Evolutionary conservation across 2,888 invertebrate genomes (phyloP), one percentile per base, ranked within the genome.

Genomic region (Eulithis prunata): DNA sequence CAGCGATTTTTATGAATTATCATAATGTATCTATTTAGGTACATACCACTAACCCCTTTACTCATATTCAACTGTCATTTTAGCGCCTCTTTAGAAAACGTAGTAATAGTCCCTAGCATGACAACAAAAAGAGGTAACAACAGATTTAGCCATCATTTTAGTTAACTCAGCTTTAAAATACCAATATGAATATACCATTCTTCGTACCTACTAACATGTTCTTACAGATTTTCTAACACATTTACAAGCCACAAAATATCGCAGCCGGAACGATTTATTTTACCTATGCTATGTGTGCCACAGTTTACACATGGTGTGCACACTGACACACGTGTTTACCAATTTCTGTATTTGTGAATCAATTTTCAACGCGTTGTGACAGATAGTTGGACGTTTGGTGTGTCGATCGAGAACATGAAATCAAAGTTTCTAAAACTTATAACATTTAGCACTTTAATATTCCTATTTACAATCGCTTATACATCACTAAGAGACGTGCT

Each of bases 341-440:
- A 59, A 59, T 28, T 52, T 46, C 47, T 36, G 38, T 52, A 53
- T 65, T 60, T 57, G 57, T 41, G 2, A 57, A 52, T 38, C 36
- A 52, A 41, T 60, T 65, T 61, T 54, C 59, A 45, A 51, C n/a
- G 58, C 14, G 60, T 62, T 57, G 57, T 66, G 13, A 52, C 21
- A 60, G 60, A 57, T 41, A 55, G 46, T 51, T 32, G 53, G 55
- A 43, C 55, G 45, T 55, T 57, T 45, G 8, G 51, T 47, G 62
- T 43, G 7, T 55, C 32, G 49, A 53, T 36, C 46, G 12, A 28
- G 56, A 64, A 64, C 12, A 71, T 71, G 71, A 71, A 64, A 58
- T 43, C 49, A 4, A 32, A 51, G 49, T 53, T 53, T 28, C 11
- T 66, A 12, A 68, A 56, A 63, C 7, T 58, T 11, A n/a, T 41